Evolutionary conservation across 2,113 vertebrate species (phyloP).

Genomic region (Limanda limanda): DNA sequence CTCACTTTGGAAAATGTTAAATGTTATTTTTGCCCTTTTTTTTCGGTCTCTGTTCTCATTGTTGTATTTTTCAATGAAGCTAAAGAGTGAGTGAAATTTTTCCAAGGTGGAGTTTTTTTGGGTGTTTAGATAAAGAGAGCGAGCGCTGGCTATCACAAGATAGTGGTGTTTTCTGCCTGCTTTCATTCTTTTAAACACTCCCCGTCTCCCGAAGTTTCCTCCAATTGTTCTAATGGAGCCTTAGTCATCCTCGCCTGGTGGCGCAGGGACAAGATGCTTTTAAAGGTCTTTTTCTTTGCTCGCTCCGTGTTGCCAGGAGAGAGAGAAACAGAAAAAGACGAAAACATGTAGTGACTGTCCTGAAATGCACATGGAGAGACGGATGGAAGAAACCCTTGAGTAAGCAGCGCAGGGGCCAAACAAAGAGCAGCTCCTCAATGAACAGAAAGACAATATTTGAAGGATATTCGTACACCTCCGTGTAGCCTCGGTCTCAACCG

Average conservation of each 20-base stretch:
- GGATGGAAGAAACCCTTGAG: slow-evolving; percentile 48
- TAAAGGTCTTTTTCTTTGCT: slow-evolving; percentile 61
- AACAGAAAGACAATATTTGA: slow-evolving; percentile 74
- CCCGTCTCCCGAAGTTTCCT: slow-evolving; percentile 82
- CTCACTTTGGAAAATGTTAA: slow-evolving; percentile 78
- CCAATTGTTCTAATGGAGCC: slow-evolving; percentile 83
- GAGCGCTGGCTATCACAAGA: slow-evolving; percentile 74
- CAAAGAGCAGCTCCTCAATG: slow-evolving; percentile 59
- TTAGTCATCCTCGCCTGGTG: slow-evolving; percentile 80
- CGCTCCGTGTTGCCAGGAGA: slow-evolving; percentile 66
- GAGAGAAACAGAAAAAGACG: slow-evolving; percentile 44
- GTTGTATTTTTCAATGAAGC: slow-evolving; percentile 69
- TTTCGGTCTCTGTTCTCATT: slow-evolving; percentile 56
- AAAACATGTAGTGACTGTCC: slow-evolving; percentile 73
- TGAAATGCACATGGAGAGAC: slow-evolving; percentile 59
- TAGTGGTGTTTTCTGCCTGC: slow-evolving; percentile 74
- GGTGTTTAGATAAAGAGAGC: slow-evolving; percentile 69
- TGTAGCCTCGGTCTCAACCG: slow-evolving; percentile 58
- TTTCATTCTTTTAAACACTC: slow-evolving; percentile 79
- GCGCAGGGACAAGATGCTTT: slow-evolving; percentile 78
- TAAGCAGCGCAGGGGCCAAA: slow-evolving; percentile 59
- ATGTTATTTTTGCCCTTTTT: slow-evolving; percentile 62
- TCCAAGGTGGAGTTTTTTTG: slow-evolving; percentile 73
- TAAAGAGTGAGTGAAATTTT: slow-evolving; percentile 57
- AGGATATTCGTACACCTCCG: slow-evolving; percentile 40